Percentiles rank a stretch among this genome's conserved stretches.
phyloP scores from a whole-genome alignment of 2,888 invertebrate species.

The Rhamnusium bicolor region DNA sequence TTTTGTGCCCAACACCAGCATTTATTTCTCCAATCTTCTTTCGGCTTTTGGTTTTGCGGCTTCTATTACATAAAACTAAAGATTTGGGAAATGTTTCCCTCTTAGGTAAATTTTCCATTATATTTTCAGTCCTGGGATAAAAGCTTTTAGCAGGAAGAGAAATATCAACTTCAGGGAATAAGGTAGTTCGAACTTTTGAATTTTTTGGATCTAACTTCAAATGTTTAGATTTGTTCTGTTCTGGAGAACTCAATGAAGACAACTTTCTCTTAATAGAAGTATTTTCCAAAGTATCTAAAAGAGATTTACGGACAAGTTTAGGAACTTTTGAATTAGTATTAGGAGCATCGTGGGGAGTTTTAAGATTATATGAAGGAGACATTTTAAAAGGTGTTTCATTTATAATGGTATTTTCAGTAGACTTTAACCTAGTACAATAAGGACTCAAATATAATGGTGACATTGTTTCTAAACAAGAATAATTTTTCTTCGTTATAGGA shows the following conservation, averaged over 20 bases:
- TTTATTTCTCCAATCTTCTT: slow-evolving; percentile 75
- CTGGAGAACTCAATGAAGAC: slow-evolving; percentile 50
- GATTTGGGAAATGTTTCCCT: slow-evolving; percentile 26
- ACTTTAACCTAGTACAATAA: slow-evolving; percentile 27
- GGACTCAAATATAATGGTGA: slow-evolving; percentile 58
- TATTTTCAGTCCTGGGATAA: slow-evolving; percentile 71
- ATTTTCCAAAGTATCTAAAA: slow-evolving; percentile 55
- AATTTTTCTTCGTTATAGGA: slow-evolving; percentile 41
- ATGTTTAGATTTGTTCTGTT: slow-evolving; percentile 38
- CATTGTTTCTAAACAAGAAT: slow-evolving; percentile 48
- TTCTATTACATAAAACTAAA: slow-evolving; percentile 26
- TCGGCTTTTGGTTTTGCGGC: slow-evolving; percentile 32
- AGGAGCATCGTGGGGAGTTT: slow-evolving; percentile 68
- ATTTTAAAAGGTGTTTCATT: slow-evolving; percentile 58
- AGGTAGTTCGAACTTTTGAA: slow-evolving; percentile 67
- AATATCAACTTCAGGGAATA: slow-evolving; percentile 69
- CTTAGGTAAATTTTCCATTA: slow-evolving; percentile 42
- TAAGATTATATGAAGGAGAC: slow-evolving; percentile 62
- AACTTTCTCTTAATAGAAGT: slow-evolving; percentile 51
- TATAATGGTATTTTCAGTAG: slow-evolving; percentile 24
- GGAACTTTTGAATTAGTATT: slow-evolving; percentile 60
- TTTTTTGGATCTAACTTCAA: slow-evolving; percentile 55
- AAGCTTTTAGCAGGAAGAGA: slow-evolving; percentile 73
- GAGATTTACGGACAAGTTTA: slow-evolving; percentile 64
- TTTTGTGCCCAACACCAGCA: slow-evolving; percentile 77